These are phyloP conservation scores for Miichthys miiuy DNA, from an alignment of 2,797 vertebrate genomes.

Conservation along the genomic window DNA sequence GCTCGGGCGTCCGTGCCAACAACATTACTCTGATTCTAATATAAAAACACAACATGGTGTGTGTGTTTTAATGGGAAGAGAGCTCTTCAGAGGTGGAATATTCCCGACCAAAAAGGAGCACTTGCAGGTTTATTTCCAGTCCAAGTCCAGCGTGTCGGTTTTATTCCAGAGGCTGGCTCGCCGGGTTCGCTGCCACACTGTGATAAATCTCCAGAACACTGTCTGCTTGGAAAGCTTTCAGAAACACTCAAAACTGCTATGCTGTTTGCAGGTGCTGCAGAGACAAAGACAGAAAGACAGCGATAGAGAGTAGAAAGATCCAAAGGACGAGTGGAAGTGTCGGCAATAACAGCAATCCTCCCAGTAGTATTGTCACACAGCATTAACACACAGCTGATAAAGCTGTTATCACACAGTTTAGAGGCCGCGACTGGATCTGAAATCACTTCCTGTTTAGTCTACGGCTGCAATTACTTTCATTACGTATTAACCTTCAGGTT, in stretches of 20 bases:
- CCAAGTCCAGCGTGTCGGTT: constrained; percentile 50
- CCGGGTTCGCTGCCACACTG: constrained; percentile 48
- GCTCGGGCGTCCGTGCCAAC: constrained; percentile 21
- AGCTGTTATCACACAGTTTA: constrained; percentile 2
- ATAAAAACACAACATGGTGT: constrained; percentile 64
- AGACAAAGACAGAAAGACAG: constrained; percentile 1
- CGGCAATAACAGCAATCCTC: constrained; percentile 27
- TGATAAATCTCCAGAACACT: constrained; percentile 73
- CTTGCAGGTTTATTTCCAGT: constrained; percentile 65
- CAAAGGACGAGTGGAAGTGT: constrained; percentile 23
- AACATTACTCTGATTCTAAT: constrained; percentile 62
- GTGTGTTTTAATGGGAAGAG: constrained; percentile 61
- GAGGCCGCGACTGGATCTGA: background rate
- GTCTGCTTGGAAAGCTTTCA: constrained; percentile 69
- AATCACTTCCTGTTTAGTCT: background rate
- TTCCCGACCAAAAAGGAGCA: constrained; percentile 47
- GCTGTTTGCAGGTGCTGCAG: constrained; percentile 58
- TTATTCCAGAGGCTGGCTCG: constrained; percentile 58
- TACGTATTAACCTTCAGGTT: background rate
- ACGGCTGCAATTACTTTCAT: too few relatives aligned
- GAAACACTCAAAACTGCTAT: constrained; percentile 56
- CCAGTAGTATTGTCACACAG: constrained; percentile 5
- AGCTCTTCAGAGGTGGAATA: constrained; percentile 57
- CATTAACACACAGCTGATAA: constrained; percentile 11
- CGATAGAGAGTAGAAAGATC: constrained; percentile 26